Evolutionary conservation across 2,888 invertebrate species (phyloP).

Genomic region (Ophion slaviceki): DNA sequence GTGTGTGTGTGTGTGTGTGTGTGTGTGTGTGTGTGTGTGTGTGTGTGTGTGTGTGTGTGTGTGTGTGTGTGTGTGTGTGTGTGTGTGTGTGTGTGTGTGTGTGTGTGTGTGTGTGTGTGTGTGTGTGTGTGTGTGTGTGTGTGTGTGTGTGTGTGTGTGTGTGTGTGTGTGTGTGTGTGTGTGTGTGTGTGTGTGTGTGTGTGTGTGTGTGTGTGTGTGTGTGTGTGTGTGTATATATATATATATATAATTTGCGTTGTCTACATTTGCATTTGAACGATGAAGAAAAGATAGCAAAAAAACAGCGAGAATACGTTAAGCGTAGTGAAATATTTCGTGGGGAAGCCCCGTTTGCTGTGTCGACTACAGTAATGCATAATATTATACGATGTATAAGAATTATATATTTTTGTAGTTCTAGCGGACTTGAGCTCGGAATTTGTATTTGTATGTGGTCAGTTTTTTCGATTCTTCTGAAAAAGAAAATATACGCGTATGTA

Average conservation of each 20-base stretch:
- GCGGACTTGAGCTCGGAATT: slow-evolving; percentile 78
- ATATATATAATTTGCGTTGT: slow-evolving; percentile 61
- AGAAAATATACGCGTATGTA: background rate
- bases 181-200: no score
- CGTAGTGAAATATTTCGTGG: slow-evolving; percentile 75
- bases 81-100: no score
- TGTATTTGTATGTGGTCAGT: slow-evolving; percentile 73
- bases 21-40: no score
- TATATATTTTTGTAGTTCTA: slow-evolving; percentile 82
- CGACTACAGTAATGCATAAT: slow-evolving; percentile 74
- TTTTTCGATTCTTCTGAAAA: slow-evolving; percentile 68
- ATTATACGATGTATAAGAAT: slow-evolving; percentile 74
- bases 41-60: no score
- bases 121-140: no score
- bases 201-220: no score
- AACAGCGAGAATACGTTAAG: slow-evolving; percentile 26
- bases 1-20: no score
- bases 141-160: no score
- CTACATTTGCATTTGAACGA: slow-evolving; percentile 73
- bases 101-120: no score
- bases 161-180: no score
- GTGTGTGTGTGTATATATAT: no score
- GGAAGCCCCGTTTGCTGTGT: slow-evolving; percentile 75
- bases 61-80: no score
- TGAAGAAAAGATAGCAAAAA: slow-evolving; percentile 37